phyloP scores from a whole-genome alignment of 1,140 invertebrate genomes.

The Zaprionus tsacasi region DNA sequence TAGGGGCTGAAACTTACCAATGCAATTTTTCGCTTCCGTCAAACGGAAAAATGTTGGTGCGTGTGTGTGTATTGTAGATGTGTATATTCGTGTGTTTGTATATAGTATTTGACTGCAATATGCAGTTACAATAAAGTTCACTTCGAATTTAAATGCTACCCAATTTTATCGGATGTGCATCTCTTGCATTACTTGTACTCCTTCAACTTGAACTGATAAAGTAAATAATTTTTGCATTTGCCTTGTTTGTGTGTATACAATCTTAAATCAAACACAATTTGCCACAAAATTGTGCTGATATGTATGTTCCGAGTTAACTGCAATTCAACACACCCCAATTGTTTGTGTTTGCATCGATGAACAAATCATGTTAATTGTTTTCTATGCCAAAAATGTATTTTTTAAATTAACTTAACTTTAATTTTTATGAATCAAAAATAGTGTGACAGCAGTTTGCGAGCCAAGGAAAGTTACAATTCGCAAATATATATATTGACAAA shows the following conservation, averaged over 20 bases:
- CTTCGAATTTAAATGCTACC: constrained; percentile 1
- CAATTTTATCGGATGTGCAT: constrained; percentile 15
- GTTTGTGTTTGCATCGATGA: constrained; percentile 8
- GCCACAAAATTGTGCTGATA: constrained; percentile 2
- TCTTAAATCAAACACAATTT: constrained; percentile 26
- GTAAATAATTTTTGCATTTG: constrained; percentile 30
- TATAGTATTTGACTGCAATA: constrained; percentile 26
- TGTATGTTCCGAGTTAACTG: background rate
- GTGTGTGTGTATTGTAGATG: background rate
- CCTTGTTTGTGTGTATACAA: constrained; percentile 11
- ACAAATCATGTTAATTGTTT: constrained; percentile 39
- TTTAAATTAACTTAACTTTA: constrained; percentile 31
- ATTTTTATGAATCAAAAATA: constrained; percentile 32
- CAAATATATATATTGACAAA: constrained; percentile 24
- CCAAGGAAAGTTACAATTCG: constrained; percentile 4
- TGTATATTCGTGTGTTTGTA: constrained; percentile 9
- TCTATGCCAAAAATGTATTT: constrained; percentile 30
- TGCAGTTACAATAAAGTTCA: constrained; percentile 21
- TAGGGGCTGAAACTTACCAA: constrained; percentile 44
- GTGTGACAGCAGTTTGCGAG: constrained; percentile 36
- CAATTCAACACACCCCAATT: constrained; percentile 37
- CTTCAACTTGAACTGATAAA: constrained; percentile 16
- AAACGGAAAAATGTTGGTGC: constrained; percentile 15
- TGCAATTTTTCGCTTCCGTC: constrained; percentile 51
- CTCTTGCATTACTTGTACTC: constrained; percentile 1